These are phyloP conservation scores for Phocides pigmalion DNA, from an alignment of 1,140 invertebrate species.

Conservation along the genomic window DNA sequence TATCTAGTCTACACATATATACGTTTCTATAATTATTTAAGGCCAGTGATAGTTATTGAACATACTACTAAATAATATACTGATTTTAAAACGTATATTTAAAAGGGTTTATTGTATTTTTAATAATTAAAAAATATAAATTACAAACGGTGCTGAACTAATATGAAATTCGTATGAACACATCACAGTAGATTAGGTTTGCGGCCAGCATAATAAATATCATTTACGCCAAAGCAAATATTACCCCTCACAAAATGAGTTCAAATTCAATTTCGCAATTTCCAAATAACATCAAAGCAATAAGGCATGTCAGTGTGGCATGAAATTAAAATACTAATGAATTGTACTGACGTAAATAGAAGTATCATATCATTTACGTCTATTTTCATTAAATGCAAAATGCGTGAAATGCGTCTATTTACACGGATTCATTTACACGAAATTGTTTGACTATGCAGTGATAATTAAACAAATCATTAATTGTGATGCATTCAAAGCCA, in stretches of 20 bases:
- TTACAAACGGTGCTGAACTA: not conserved
- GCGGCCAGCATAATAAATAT: constrained; percentile 30
- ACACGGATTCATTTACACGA: constrained; percentile 1
- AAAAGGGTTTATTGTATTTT: not conserved
- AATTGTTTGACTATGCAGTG: not conserved
- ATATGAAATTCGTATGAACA: constrained; percentile 12
- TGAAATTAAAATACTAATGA: constrained; percentile 39
- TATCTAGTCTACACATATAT: too few relatives aligned
- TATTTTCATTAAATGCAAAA: constrained; percentile 9
- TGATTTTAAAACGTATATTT: too few relatives aligned
- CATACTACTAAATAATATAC: too few relatives aligned
- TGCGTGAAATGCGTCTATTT: constrained; percentile 8
- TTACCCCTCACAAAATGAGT: constrained; percentile 22
- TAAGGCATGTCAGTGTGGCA: constrained; percentile 32
- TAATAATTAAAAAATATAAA: constrained; percentile 1
- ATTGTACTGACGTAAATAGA: constrained; percentile 19
- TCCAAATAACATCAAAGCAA: constrained; percentile 26
- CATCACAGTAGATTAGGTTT: constrained; percentile 10
- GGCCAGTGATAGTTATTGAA: too few relatives aligned
- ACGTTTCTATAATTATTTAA: too few relatives aligned
- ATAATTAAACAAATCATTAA: too few relatives aligned
- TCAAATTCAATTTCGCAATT: constrained; percentile 40
- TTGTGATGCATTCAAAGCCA: too few relatives aligned
- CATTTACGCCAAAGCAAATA: constrained; percentile 40
- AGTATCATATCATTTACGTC: constrained; percentile 5